Conservation (phyloP, 2,888 invertebrate species). For the Chironomus riparius region DNA sequence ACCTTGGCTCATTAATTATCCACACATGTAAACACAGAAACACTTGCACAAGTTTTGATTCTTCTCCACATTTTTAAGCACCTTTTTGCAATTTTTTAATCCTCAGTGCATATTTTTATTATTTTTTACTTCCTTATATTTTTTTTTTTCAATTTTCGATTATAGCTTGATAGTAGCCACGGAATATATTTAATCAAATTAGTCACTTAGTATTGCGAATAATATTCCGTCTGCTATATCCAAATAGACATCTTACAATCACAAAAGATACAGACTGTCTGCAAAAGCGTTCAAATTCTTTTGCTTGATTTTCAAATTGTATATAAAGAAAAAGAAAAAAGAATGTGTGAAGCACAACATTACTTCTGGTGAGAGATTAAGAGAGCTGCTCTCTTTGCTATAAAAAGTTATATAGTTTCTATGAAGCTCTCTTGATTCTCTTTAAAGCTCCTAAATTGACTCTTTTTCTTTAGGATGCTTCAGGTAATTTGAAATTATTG, state of each 20-base stretch:
- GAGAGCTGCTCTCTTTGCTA: background rate
- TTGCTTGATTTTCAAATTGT: background rate
- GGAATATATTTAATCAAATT: background rate
- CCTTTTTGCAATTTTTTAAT: background rate
- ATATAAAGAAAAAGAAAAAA: background rate
- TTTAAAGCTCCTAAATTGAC: too few species aligned
- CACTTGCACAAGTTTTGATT: background rate
- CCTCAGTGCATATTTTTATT: background rate
- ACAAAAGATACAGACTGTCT: constrained; percentile 6
- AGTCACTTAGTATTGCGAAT: background rate
- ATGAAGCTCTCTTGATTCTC: background rate
- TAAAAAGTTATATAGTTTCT: background rate
- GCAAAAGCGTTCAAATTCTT: background rate
- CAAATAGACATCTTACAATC: constrained; percentile 9
- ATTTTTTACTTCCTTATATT: background rate
- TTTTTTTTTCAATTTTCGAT: too few species aligned
- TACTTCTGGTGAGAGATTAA: background rate
- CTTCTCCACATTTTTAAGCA: background rate
- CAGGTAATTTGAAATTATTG: background rate
- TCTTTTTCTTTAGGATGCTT: background rate
- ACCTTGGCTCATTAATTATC: background rate
- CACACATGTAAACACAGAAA: too few species aligned
- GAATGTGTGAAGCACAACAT: background rate
- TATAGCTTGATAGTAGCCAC: too few species aligned
- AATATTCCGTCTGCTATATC: background rate